These are phyloP conservation scores for Tetragonula carbonaria DNA, from an alignment of 2,888 invertebrate species.

Conservation along the genomic window DNA sequence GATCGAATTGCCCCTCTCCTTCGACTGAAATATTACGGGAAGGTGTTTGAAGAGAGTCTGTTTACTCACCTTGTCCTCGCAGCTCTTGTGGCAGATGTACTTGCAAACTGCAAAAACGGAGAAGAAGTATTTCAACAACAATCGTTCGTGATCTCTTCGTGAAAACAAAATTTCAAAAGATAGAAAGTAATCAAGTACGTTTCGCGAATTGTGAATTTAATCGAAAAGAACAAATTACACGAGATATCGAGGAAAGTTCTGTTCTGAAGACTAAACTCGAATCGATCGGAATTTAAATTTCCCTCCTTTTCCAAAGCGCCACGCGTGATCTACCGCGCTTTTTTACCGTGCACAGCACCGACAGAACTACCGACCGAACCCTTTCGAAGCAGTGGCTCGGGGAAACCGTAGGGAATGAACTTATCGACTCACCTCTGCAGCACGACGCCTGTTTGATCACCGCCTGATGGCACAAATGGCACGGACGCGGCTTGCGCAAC, in stretches of 20 bases:
- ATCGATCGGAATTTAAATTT: neutral
- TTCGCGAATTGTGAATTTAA: no score
- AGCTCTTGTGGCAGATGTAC: slow-evolving; percentile 91
- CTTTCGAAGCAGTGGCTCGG: slow-evolving; percentile 4
- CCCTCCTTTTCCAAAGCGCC: slow-evolving; percentile 3
- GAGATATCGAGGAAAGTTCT: no score
- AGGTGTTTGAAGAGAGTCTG: neutral
- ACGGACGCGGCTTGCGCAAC: slow-evolving; percentile 90
- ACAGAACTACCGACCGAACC: slow-evolving; percentile 56
- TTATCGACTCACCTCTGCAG: slow-evolving; percentile 88
- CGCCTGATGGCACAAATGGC: slow-evolving; percentile 92
- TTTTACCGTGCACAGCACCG: slow-evolving; percentile 59
- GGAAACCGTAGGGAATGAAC: slow-evolving; percentile 46
- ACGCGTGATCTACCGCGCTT: neutral
- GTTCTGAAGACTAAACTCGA: neutral
- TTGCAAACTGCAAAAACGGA: slow-evolving; percentile 90
- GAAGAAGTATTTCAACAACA: slow-evolving; percentile 7
- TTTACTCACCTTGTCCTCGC: slow-evolving; percentile 90
- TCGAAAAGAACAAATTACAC: neutral
- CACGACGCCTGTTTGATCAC: slow-evolving; percentile 90
- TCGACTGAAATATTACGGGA: slow-evolving; percentile 20
- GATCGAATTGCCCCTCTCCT: slow-evolving; percentile 48
- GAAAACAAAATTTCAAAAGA: no score
- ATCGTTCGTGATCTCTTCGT: neutral
- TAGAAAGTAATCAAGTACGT: neutral